Conservation (phyloP, 2,113 vertebrate species). For the Zosterops hypoxanthus region DNA sequence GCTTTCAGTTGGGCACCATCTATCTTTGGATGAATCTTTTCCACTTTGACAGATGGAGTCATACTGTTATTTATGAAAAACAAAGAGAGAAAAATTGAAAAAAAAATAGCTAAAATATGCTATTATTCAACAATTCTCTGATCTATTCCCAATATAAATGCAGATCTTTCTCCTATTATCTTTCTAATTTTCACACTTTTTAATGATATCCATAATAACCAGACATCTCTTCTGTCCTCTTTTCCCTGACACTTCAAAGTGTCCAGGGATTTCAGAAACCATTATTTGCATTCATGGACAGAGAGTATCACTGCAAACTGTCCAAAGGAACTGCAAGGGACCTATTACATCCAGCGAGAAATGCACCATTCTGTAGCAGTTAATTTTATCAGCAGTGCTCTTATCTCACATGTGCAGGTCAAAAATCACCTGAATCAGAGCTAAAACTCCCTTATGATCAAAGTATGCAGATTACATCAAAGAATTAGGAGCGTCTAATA, state of each 20-base stretch:
- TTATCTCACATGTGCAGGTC: not conserved
- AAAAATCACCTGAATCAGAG: not conserved
- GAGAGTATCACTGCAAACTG: not conserved
- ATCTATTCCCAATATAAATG: not conserved
- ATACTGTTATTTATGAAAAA: constrained; percentile 77
- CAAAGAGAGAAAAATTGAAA: not conserved
- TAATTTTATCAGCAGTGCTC: not conserved
- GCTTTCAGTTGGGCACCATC: constrained; percentile 88
- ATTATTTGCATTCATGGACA: not conserved
- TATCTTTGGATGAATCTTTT: constrained; percentile 93
- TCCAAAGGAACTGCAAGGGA: not conserved
- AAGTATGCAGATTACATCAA: not conserved
- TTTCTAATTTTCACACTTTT: not conserved
- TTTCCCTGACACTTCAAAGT: not conserved
- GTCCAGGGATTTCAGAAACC: not conserved
- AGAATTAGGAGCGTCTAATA: not conserved
- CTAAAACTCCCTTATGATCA: not conserved
- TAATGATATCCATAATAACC: not conserved
- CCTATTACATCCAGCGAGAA: not conserved
- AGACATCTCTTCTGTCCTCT: not conserved
- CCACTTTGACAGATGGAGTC: constrained; percentile 92
- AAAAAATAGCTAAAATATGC: not conserved
- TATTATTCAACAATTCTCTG: not conserved
- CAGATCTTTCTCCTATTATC: not conserved
- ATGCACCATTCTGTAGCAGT: not conserved